Base-by-base conservation (phyloP, 2,888 invertebrate species). In the Pharmacophagus antenor region DNA sequence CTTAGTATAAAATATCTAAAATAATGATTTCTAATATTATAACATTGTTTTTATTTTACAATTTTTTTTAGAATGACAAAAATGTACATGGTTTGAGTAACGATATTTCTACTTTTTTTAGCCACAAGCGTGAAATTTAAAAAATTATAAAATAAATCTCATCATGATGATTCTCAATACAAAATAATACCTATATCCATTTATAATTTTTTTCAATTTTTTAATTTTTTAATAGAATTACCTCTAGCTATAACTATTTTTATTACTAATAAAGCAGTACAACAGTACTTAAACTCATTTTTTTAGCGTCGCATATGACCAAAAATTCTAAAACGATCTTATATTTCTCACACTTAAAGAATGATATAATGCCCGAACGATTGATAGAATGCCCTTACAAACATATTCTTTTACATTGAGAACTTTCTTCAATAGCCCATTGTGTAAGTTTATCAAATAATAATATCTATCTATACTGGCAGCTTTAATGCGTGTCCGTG, bases 331-430 rank as follows among this genome's bases (percentile, higher is more conserved):
- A 50, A 57, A 57, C 27, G 21, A 48, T 53, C 42, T 17, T 25
- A 49, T 31, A 51, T 48, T 61, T n/a, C 22, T 44, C n/a, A 54
- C n/a, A n/a, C n/a, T n/a, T n/a, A n/a, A n/a, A 56, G 49, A 63
- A 56, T 58, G 20, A 23, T 18, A 60, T 22, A 31, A 15, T 44
- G n/a, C n/a, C n/a, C n/a, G n/a, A 55, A 44, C 17, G 18, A 71
- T 70, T 68, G 80, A 79, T n/a, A n/a, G n/a, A n/a, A n/a, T n/a
- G n/a, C n/a, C 69, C 76, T 76, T 77, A 78, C 80, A 79, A 76
- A 76, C 72, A 80, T 87, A 88, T 87, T 88, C 88, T 88, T 88
- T 83, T 82, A 82, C 84, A 81, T 80, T 82, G 79, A 79, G 72
- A 61, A 56, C 18, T 47, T 47, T 47, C 18, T 51, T 41, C 37